Evolutionary conservation across 2,888 invertebrate genomes (phyloP).

Genomic region (Leptopilina drosophilae): DNA sequence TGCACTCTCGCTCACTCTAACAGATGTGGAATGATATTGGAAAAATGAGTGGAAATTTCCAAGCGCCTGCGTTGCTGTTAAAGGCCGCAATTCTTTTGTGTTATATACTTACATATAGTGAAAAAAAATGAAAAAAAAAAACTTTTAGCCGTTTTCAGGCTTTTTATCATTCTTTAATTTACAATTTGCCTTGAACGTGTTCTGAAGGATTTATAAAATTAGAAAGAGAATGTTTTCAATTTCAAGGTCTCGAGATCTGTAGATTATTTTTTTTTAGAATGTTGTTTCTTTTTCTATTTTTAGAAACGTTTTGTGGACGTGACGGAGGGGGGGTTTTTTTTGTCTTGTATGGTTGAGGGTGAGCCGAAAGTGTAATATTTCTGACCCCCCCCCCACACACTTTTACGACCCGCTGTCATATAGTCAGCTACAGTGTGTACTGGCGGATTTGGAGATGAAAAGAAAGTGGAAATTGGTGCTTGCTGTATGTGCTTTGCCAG

Average conservation of each 20-base stretch:
- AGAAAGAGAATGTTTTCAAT: not conserved
- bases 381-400: not conserved
- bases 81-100: not conserved
- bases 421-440: not conserved
- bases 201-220: too few species aligned
- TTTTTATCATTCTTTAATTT: not conserved
- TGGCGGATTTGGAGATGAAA: slow-evolving; percentile 28
- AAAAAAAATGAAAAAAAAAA: not conserved
- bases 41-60: slow-evolving; percentile 41
- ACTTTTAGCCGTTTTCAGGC: slow-evolving; percentile 23
- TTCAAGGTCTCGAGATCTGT: not conserved
- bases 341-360: not conserved
- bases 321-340: not conserved
- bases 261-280: too few species aligned
- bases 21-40: slow-evolving; percentile 26
- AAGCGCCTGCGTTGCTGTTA: slow-evolving; percentile 30
- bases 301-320: not conserved
- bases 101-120: not conserved
- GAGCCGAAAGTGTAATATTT: not conserved
- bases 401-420: too few species aligned
- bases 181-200: slow-evolving; percentile 38
- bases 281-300: not conserved
- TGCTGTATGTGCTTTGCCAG: not conserved
- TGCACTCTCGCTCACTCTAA: not conserved
- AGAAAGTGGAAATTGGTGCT: slow-evolving; percentile 26